Evolutionary conservation across 1,140 invertebrate species (phyloP), one percentile per base, ranked within the genome.

Genomic region (Drosophila willistoni): DNA sequence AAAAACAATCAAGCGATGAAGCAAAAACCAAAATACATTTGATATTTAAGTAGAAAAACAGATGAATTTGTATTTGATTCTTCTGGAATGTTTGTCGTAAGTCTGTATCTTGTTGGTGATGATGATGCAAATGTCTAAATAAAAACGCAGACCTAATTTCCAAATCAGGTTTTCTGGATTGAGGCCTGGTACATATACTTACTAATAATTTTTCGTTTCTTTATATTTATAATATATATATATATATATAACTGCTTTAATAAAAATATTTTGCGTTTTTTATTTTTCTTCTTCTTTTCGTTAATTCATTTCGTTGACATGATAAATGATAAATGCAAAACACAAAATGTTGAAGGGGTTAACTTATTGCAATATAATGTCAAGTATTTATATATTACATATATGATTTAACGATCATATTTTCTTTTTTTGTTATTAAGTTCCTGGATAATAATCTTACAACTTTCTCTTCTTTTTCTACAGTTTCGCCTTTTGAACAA

Each of bases 121-220:
- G 17, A 81, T 89, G 84, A 89, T 89, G 84, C 84, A 80, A 90
- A 71, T 62, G 69, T 90, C 84, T 89, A 89, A 89, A 89, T 79
- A 71, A 89, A 89, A 89, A 89, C 81, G 71, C 82, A 90, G 84
- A 89, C 85, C 84, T 89, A 90, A 89, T 89, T 87, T 87, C 9
- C 39, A 64, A 56, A 84, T 54, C 85, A 64, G 81, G 84, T 89
- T 87, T 80, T 66, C 29, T 64, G 69, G 64, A 62, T 36, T 60
- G 59, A 59, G 59, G 41, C 36, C 19, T 51, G 44, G 17, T 51
- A 51, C 17, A 51, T 6, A 47, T 17, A 17, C 14, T 17, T 47
- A 47, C 44, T 74, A 57, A 71, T 51, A 62, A 61, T 63, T 51
- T 51, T 69, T 65, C 75, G 22, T 47, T 60, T 66, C 70, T 42